Base-by-base conservation (phyloP, 2,888 invertebrate species). In the Diarsia brunnea region DNA sequence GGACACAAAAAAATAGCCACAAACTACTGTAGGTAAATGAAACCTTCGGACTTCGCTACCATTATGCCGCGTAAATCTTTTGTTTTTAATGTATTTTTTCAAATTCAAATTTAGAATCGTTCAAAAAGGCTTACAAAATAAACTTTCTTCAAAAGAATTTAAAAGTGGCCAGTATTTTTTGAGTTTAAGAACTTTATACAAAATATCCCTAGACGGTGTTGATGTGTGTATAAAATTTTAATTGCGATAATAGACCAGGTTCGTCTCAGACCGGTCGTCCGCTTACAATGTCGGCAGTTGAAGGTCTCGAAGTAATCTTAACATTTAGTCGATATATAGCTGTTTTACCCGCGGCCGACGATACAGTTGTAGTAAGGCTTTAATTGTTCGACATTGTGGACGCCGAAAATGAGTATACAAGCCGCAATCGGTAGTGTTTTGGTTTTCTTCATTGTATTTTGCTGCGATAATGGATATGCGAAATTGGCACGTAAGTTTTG, bases 271-370 rank as follows among this genome's bases (percentile, higher is more conserved):
- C 85, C 88, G 87, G 87, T 87, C 82, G 74, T 75, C 75, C 78
- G 86, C 55, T 71, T 84, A 82, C 88, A 90, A 87, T 88, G 91
- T 76, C 88, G 81, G 75, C 79, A 58, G 75, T 78, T 90, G 93
- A 94, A 94, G 93, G 94, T 86, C 90, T 90, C 84, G 84, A 84
- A 85, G 87, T 89, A 79, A 88, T 92, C 86, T 92, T 91, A 91
- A 88, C 91, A 90, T 89, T 92, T 92, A 91, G 91, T 92, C 89
- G 90, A 93, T 94, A 94, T 94, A 95, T 92, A 92, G 91, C 91
- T 84, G 94, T 90, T 90, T 90, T 88, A 89, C 91, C 83, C 82
- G 80, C 66, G 84, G 84, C 88, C 84, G 80, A 82, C 69, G 69
- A 75, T 86, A 87, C 91, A 93, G 92, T 94, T 89, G 89, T 86